Conservation (phyloP, 2,797 vertebrate species). For the Columba guinea region DNA sequence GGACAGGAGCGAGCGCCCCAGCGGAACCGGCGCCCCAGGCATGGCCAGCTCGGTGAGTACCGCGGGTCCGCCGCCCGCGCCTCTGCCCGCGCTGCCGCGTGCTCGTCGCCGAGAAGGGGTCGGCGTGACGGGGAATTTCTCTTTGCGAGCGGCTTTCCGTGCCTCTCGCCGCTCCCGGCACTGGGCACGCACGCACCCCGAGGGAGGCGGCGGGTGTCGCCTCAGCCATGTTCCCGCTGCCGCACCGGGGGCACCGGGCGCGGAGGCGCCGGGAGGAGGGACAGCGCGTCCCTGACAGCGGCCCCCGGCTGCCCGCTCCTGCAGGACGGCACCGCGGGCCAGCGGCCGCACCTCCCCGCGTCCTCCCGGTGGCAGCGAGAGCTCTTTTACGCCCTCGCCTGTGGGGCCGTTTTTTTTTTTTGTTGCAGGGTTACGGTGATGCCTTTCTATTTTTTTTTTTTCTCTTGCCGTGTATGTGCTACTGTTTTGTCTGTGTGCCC, state of each 20-base stretch:
- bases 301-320: neutral
- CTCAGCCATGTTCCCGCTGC: conserved; percentile 67
- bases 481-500: neutral
- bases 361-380: neutral
- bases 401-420: neutral
- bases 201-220: conserved; percentile 66
- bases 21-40: conserved; percentile 81
- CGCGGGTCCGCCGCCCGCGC: neutral
- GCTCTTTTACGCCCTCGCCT: neutral
- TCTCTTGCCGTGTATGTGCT: neutral
- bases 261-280: conserved; percentile 17
- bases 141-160: conserved; percentile 23
- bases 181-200: conserved; percentile 38
- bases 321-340: neutral
- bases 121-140: conserved; percentile 1
- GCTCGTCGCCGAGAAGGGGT: conserved; percentile 51
- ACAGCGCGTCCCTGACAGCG: neutral
- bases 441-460: neutral
- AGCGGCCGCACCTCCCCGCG: neutral
- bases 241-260: conserved; percentile 28
- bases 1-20: conserved; percentile 67
- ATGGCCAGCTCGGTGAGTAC: conserved; percentile 94
- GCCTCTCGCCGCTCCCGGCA: conserved; percentile 1
- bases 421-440: neutral
- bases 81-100: conserved; percentile 7